Evolutionary conservation across 2,797 vertebrate species (phyloP).

Genomic region (Emydoidea blandingii): DNA sequence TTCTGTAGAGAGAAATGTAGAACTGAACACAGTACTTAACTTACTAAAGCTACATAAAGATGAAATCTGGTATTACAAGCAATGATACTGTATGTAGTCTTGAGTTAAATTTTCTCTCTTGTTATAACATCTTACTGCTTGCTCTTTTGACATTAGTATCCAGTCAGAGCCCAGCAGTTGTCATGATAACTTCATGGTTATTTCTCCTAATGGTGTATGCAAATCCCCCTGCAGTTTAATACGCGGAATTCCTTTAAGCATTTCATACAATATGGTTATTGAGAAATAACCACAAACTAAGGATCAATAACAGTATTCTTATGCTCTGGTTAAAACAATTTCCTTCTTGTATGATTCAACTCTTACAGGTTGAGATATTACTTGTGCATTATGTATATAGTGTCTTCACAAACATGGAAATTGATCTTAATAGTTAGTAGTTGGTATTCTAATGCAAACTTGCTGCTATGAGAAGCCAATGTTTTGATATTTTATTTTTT

Average conservation of each 20-base stretch:
- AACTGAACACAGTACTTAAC: neutral
- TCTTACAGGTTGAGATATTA: neutral
- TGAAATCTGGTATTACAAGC: neutral
- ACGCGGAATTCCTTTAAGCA: neutral
- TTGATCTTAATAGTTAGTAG: neutral
- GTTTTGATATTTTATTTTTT: slow-evolving; percentile 45
- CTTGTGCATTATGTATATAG: neutral
- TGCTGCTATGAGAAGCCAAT: slow-evolving; percentile 5
- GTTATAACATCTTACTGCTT: neutral
- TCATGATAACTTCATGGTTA: neutral
- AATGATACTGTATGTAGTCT: fast-evolving
- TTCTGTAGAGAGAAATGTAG: neutral
- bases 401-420: neutral
- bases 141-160: neutral
- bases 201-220: neutral
- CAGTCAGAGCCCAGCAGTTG: neutral
- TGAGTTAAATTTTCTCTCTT: neutral
- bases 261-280: neutral
- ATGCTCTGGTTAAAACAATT: neutral
- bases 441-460: neutral
- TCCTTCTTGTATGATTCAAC: neutral
- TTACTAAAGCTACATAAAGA: neutral
- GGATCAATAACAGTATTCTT: neutral
- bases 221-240: neutral
- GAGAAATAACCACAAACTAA: neutral